Evolutionary conservation across 1,140 invertebrate genomes (phyloP).

Genomic region (Myzus persicae): DNA sequence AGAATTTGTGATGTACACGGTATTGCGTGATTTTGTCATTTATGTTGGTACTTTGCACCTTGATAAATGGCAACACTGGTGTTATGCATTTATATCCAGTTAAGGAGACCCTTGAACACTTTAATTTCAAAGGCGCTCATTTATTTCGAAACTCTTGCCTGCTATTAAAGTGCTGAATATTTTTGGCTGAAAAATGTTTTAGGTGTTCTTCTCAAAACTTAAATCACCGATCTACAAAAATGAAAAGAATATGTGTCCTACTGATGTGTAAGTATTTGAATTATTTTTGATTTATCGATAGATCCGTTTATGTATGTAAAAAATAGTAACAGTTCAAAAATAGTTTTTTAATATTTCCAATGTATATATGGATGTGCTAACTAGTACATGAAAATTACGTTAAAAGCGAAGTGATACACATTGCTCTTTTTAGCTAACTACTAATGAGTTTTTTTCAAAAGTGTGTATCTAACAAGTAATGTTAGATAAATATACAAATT

Average conservation of each 20-base stretch:
- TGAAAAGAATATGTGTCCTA: slow-evolving; percentile 18
- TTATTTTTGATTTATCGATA: background rate
- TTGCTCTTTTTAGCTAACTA: background rate
- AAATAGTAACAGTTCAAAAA: background rate
- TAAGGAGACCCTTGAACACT: background rate
- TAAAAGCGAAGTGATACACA: background rate
- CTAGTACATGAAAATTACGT: background rate
- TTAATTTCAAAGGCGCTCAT: background rate
- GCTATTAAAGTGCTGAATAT: slow-evolving; percentile 9
- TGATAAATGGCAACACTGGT: slow-evolving; percentile 17
- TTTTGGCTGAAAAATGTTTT: background rate
- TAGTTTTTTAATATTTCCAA: background rate
- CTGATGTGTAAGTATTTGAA: slow-evolving; percentile 50
- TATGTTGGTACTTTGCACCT: background rate
- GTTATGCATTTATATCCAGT: background rate
- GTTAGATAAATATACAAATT: background rate
- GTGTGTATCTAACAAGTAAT: background rate
- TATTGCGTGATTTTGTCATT: background rate
- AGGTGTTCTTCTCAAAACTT: background rate
- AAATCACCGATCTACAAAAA: background rate
- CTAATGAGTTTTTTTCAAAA: background rate
- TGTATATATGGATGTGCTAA: background rate
- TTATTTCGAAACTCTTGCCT: slow-evolving; percentile 31
- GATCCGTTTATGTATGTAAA: background rate
- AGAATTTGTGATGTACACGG: background rate